Conservation (phyloP, 2,888 invertebrate genomes). For the Coenonympha arcania region DNA sequence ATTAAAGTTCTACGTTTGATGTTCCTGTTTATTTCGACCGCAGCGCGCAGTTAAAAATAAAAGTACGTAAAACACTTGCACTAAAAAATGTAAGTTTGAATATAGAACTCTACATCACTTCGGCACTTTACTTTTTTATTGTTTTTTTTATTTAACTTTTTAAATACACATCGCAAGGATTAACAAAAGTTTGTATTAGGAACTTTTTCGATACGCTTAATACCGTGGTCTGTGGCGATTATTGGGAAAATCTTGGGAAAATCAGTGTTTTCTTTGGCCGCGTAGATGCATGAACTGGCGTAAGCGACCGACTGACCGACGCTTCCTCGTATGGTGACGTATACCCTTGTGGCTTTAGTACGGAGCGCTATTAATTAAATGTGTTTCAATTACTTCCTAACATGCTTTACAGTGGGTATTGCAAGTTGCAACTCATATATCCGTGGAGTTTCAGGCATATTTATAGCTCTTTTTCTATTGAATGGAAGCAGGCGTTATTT, state of each 20-base stretch:
- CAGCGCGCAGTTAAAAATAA: no score
- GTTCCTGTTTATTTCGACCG: no score
- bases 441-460: no score
- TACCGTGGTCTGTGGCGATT: constrained; percentile 8
- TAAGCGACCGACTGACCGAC: neutral
- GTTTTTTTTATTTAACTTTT: neutral
- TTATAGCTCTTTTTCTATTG: no score
- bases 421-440: no score
- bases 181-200: neutral
- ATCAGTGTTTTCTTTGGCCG: constrained; percentile 14
- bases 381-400: constrained; percentile 26
- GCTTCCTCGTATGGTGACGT: constrained; percentile 19
- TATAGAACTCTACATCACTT: neutral
- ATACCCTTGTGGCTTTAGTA: constrained; percentile 23
- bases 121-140: neutral
- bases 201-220: constrained; percentile 7
- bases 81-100: neutral
- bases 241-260: constrained; percentile 12
- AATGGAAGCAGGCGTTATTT: no score
- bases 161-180: neutral
- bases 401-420: constrained; percentile 6
- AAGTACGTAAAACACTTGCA: neutral
- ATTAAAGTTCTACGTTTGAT: no score
- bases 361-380: constrained; percentile 25
- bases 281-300: constrained; percentile 19